A percentile compares a stretch with the other conserved stretches of the same genome.
phyloP scores from a whole-genome alignment of 1,140 invertebrate genomes.

The Rhyacophila brunnea region DNA sequence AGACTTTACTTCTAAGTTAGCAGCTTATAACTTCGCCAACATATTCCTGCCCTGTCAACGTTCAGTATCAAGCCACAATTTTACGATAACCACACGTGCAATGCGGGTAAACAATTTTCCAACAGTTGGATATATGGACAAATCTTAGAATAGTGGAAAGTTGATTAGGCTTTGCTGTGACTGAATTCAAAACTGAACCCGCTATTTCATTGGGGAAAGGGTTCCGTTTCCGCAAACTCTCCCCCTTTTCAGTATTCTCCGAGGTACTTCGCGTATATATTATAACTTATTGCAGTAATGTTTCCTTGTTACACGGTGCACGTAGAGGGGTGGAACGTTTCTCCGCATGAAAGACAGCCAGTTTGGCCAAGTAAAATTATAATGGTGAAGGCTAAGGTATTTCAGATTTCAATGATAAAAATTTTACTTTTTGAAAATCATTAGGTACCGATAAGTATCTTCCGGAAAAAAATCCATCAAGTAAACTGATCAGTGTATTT shows the following conservation, averaged over 20 bases:
- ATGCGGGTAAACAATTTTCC: too few relatives aligned
- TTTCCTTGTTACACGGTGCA: conserved; percentile 34
- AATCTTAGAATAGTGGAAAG: conserved; percentile 20
- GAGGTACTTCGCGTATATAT: conserved; percentile 26
- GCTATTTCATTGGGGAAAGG: not conserved
- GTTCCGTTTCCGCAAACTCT: not conserved
- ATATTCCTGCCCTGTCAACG: too few relatives aligned
- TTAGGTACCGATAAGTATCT: too few relatives aligned
- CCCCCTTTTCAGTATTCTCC: conserved; percentile 18
- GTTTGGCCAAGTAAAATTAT: not conserved
- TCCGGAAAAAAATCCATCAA: too few relatives aligned
- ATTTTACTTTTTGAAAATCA: too few relatives aligned
- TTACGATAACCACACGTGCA: too few relatives aligned
- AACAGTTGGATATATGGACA: not conserved
- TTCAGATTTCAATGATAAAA: too few relatives aligned
- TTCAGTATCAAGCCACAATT: too few relatives aligned
- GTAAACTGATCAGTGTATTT: too few relatives aligned
- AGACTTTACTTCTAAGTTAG: too few relatives aligned
- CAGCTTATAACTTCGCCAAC: too few relatives aligned
- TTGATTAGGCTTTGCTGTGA: conserved; percentile 14
- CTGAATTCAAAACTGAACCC: conserved; percentile 13
- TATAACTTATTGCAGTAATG: conserved; percentile 37
- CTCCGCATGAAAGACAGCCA: conserved; percentile 2
- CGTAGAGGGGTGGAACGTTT: conserved; percentile 9
- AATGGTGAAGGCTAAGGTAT: too few relatives aligned